Evolutionary conservation across 2,113 vertebrate genomes (phyloP), one percentile per base, ranked within the genome.

Genomic region (Triplophysa rosa): DNA sequence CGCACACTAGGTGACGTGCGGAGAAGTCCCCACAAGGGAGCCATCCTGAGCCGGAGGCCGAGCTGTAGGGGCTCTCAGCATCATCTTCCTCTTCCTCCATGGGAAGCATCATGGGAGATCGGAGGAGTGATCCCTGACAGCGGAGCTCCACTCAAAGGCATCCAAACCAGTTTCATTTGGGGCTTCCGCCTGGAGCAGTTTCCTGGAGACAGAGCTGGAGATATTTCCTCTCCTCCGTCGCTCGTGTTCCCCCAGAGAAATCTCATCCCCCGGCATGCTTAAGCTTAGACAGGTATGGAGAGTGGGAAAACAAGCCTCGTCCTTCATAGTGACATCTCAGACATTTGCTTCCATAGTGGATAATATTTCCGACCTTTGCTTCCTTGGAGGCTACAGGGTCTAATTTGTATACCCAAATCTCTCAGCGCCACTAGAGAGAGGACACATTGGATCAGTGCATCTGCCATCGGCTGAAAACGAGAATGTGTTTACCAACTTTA

Each of bases 171-270:
- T 63, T 80, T 71, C 82, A 88, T 87, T 88, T 85, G 56, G 86
- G 85, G 77, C 74, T 87, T 88, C 84, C 5, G 80, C 81, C 40
- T 63, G 77, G 70, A 78, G 47, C 76, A 63, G 87, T 92, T 82
- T 90, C 90, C 87, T 89, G 71, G 91, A 91, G 88, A 92, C 89
- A 84, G 84, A 86, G 68, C 82, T 78, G 33, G 63, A 83, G 78
- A 84, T 42, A 58, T 68, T 66, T 73, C 16, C 77, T 40, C 21
- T 24, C 68, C 40, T 45, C 63, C 26, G 21, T 59, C 45, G n/a
- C 49, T 81, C 64, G 59, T 70, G 81, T 61, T 81, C 82, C 83
- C 42, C 79, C 72, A 78, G 77, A 87, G 88, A 87, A 88, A 89
- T 79, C 63, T 85, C 77, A 88, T 80, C 87, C 74, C 70, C 59